These are phyloP conservation scores for Hydrozoanthus gracilis DNA, from an alignment of 92 coral and sea anemone species.

Conservation along the genomic window DNA sequence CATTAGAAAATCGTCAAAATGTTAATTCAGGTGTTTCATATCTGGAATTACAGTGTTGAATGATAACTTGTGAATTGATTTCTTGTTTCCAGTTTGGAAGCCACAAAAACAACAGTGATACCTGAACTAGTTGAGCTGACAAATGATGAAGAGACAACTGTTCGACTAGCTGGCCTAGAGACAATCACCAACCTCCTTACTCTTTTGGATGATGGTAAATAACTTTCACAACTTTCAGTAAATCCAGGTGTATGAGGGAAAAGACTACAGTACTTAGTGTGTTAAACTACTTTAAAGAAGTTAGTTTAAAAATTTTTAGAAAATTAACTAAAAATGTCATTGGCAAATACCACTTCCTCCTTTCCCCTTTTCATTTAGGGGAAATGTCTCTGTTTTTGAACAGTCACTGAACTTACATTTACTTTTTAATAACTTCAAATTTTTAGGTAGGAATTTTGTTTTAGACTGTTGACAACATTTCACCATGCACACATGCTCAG, in stretches of 20 bases:
- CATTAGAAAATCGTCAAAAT: not conserved
- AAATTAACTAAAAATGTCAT: not conserved
- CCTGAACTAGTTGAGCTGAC: constrained; percentile 98
- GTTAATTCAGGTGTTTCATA: too few species aligned
- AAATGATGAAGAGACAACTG: constrained; percentile 93
- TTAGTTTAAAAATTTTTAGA: not conserved
- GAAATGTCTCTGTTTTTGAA: too few species aligned
- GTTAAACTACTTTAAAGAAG: not conserved
- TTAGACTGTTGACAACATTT: too few species aligned
- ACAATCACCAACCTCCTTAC: constrained; percentile 91
- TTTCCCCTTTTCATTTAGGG: too few species aligned
- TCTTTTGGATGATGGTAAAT: constrained; percentile 93
- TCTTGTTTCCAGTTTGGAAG: constrained; percentile 72
- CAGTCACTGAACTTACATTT: too few species aligned
- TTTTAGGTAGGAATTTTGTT: too few species aligned
- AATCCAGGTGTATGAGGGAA: too few species aligned
- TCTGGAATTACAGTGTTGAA: not conserved
- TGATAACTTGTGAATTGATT: not conserved
- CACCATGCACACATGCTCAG: not conserved
- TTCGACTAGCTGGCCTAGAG: constrained; percentile 91
- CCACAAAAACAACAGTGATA: constrained; percentile 86
- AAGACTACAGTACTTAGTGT: not conserved
- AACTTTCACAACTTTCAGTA: not conserved
- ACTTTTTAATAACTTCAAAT: too few species aligned
- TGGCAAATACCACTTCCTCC: too few species aligned